Evolutionary conservation across 2,113 vertebrate species (phyloP).

Genomic region (Paralichthys olivaceus): DNA sequence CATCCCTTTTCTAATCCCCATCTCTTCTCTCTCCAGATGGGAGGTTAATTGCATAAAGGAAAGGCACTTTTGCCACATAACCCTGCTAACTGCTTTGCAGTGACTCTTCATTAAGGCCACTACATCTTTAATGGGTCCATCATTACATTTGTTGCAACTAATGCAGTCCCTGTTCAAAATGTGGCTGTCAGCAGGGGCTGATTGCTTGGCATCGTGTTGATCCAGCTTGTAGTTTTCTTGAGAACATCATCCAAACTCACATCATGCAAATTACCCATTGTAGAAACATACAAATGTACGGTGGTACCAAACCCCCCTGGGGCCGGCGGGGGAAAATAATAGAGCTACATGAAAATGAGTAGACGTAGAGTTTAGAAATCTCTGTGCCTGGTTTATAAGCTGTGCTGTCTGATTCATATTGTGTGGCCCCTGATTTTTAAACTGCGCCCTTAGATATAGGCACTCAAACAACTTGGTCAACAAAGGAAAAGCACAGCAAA

Average conservation of each 20-base stretch:
- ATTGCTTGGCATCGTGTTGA: neutral
- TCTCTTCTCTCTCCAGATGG: slow-evolving; percentile 70
- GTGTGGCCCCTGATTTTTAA: no score
- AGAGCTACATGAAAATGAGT: neutral
- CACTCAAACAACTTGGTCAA: neutral
- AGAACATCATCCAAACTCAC: neutral
- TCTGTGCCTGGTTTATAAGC: neutral
- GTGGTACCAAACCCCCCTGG: neutral
- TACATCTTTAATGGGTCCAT: slow-evolving; percentile 47
- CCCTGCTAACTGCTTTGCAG: slow-evolving; percentile 54
- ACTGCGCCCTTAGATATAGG: neutral
- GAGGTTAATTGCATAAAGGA: slow-evolving; percentile 78
- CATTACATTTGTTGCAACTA: slow-evolving; percentile 49
- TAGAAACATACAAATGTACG: neutral
- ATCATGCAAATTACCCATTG: neutral
- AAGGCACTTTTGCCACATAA: slow-evolving; percentile 61
- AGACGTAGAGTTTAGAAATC: neutral
- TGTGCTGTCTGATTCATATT: neutral
- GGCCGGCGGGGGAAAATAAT: neutral
- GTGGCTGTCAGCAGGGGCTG: neutral
- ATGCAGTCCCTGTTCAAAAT: neutral
- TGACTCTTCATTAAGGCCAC: slow-evolving; percentile 53
- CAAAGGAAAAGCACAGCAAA: neutral
- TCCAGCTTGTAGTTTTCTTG: neutral
- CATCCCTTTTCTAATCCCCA: slow-evolving; percentile 58